Evolutionary conservation across 2,888 invertebrate genomes (phyloP).

Genomic region (Podabrus alpinus): DNA sequence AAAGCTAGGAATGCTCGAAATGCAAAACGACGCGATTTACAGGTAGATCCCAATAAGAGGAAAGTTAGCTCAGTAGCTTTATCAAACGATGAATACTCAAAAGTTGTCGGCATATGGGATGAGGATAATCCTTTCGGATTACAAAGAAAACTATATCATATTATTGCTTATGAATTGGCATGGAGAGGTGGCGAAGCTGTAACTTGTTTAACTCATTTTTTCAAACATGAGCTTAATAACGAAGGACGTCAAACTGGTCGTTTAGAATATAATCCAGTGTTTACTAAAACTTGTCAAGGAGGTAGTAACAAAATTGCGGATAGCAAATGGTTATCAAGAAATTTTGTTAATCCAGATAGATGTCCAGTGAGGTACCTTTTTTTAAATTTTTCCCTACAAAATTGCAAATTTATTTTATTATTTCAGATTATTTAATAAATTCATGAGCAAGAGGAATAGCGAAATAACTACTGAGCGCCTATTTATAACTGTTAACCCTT

Average conservation of each 20-base stretch:
- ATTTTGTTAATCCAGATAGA: neutral
- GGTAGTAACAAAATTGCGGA: neutral
- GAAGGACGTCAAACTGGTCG: neutral
- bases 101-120: neutral
- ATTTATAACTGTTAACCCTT: neutral
- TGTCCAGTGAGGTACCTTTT: neutral
- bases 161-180: no score
- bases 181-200: conserved; percentile 7
- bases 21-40: no score
- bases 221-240: neutral
- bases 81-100: neutral
- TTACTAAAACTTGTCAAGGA: neutral
- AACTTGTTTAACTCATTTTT: neutral
- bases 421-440: no score
- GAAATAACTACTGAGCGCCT: neutral
- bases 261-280: neutral
- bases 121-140: conserved; percentile 6
- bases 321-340: neutral
- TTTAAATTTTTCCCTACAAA: no score
- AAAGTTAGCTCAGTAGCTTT: conserved; percentile 5
- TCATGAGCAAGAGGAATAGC: neutral
- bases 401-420: no score
- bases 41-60: conserved; percentile 1
- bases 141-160: conserved; percentile 3
- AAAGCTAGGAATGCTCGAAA: no score